Evolutionary conservation across 2,797 vertebrate genomes (phyloP).

Genomic region (Sebastes itinus): DNA sequence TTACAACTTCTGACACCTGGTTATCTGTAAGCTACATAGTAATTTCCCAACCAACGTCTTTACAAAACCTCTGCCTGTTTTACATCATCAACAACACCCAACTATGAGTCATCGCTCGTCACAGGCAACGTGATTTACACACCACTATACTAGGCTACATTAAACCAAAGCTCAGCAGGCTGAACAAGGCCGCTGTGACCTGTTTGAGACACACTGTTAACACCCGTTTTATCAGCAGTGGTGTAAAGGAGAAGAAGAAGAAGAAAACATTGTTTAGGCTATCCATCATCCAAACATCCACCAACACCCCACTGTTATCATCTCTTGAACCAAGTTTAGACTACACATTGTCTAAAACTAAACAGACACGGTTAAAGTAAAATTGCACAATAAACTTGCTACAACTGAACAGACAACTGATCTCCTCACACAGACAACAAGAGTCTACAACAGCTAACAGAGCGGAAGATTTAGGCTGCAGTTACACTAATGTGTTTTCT

Average conservation of each 20-base stretch:
- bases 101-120: constrained; percentile 23
- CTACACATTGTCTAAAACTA: neutral
- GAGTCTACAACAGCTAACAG: neutral
- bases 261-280: constrained; percentile 6
- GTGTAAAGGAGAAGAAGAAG: constrained; percentile 1
- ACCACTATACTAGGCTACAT: neutral
- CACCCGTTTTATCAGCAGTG: constrained; percentile 25
- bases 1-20: neutral
- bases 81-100: constrained; percentile 20
- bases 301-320: neutral
- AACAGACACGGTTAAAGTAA: neutral
- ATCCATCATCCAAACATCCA: constrained; percentile 10
- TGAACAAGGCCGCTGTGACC: neutral
- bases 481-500: too few relatives aligned
- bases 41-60: constrained; percentile 23
- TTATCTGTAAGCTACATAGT: neutral
- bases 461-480: neutral
- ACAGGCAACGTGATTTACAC: constrained; percentile 14
- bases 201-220: constrained; percentile 17
- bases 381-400: neutral
- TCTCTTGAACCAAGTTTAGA: neutral
- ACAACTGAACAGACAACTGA: neutral
- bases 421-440: neutral
- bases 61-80: constrained; percentile 2
- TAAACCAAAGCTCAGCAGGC: constrained; percentile 11